phyloP scores from a whole-genome alignment of 2,797 vertebrate genomes.

The Hippocampus kuda region DNA sequence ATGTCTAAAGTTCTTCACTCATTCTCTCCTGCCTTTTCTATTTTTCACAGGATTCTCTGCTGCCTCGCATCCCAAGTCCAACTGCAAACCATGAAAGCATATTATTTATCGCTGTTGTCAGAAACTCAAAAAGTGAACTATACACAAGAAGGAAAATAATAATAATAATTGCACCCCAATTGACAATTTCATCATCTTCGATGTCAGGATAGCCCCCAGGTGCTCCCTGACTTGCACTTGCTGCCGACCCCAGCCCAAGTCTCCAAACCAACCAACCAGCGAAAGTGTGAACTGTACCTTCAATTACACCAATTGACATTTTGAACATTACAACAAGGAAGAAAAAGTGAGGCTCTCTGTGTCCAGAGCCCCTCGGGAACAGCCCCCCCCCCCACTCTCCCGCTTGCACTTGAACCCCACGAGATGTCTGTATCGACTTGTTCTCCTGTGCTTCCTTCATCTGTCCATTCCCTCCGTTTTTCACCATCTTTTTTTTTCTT shows the following conservation, averaged over 20 bases:
- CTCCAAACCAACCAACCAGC: background rate
- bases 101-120: background rate
- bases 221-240: background rate
- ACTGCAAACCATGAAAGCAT: no score
- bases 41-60: no score
- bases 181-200: background rate
- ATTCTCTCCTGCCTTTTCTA: no score
- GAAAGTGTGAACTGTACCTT: background rate
- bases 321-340: conserved; percentile 1
- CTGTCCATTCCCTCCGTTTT: conserved; percentile 39
- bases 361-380: background rate
- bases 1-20: no score
- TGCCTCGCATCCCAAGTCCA: no score
- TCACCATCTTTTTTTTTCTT: conserved; percentile 12
- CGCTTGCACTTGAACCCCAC: background rate
- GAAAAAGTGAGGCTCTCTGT: background rate
- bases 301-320: conserved; percentile 1
- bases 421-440: conserved; percentile 2
- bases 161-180: background rate
- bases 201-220: background rate
- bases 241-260: background rate
- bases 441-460: conserved; percentile 14
- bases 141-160: background rate
- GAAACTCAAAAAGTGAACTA: background rate
- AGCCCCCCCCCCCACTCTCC: background rate